Evolutionary conservation across 2,888 invertebrate species (phyloP).

Genomic region (Nomada fucata): DNA sequence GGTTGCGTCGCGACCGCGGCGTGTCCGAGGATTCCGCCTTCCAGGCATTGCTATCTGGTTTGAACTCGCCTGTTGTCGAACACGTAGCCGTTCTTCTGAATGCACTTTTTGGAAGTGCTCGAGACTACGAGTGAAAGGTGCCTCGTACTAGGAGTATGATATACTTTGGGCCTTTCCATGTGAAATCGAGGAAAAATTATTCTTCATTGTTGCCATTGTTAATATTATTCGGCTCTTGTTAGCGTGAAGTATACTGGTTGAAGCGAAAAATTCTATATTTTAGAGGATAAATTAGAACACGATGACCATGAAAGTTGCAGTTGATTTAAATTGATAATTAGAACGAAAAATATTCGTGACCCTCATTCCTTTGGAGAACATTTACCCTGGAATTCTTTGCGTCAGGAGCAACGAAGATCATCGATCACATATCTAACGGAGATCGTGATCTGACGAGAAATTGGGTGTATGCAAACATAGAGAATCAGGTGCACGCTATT

Average conservation of each 20-base stretch:
- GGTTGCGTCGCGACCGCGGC: conserved; percentile 38
- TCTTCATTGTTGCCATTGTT: too few species aligned
- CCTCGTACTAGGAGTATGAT: too few species aligned
- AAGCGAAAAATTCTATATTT: not conserved
- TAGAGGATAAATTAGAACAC: not conserved
- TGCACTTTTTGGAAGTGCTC: conserved; percentile 28
- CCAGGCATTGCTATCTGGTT: conserved; percentile 16
- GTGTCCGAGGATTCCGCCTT: conserved; percentile 34
- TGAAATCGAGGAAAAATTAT: too few species aligned
- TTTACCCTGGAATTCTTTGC: not conserved
- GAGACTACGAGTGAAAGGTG: conserved; percentile 24
- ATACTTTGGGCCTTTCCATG: too few species aligned
- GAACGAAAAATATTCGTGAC: not conserved
- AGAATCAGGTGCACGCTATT: not conserved
- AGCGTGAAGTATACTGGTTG: too few species aligned
- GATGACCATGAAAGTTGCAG: not conserved
- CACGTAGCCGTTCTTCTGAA: not conserved
- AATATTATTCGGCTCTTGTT: too few species aligned
- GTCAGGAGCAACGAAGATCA: not conserved
- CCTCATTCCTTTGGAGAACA: not conserved
- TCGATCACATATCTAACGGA: not conserved
- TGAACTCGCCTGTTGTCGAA: not conserved
- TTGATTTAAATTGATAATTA: too few species aligned
- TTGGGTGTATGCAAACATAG: not conserved
- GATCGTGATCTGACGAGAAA: not conserved